These are phyloP conservation scores for Eupelmus urozonus DNA, from an alignment of 2,888 invertebrate species.

Conservation along the genomic window DNA sequence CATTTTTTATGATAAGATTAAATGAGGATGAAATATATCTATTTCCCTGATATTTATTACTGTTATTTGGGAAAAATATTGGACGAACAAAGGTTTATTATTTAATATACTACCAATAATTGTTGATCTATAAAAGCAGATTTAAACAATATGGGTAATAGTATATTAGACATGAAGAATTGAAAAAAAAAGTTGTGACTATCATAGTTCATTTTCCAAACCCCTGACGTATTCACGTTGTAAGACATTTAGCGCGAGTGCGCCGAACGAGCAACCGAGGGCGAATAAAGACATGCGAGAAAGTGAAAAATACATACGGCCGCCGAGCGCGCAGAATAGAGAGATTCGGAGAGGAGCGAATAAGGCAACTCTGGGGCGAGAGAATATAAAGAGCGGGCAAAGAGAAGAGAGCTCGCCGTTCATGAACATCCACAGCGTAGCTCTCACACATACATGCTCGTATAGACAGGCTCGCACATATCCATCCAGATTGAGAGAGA, in stretches of 20 bases:
- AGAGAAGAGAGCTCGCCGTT: constrained; percentile 4
- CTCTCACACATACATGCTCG: background rate
- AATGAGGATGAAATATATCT: constrained; percentile 9
- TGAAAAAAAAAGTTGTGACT: background rate
- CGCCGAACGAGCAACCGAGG: background rate
- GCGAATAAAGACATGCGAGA: background rate
- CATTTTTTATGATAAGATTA: background rate
- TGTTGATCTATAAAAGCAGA: too few species aligned
- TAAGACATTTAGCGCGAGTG: background rate
- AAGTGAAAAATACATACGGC: too few species aligned
- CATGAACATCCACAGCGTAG: constrained; percentile 16
- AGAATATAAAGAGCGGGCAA: constrained; percentile 56
- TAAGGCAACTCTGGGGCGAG: constrained; percentile 50
- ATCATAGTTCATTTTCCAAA: background rate
- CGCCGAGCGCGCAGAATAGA: constrained; percentile 34
- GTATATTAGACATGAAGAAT: too few species aligned
- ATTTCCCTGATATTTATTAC: too few species aligned
- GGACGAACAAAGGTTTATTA: too few species aligned
- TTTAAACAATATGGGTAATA: too few species aligned
- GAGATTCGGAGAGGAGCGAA: constrained; percentile 61
- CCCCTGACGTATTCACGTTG: constrained; percentile 11
- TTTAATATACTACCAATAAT: too few species aligned
- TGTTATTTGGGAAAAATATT: too few species aligned
- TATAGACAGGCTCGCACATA: background rate
- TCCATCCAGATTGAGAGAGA: constrained; percentile 10